Evolutionary conservation across 2,797 vertebrate genomes (phyloP), one percentile per base, ranked within the genome.

Genomic region (Rhinichthys osculus): DNA sequence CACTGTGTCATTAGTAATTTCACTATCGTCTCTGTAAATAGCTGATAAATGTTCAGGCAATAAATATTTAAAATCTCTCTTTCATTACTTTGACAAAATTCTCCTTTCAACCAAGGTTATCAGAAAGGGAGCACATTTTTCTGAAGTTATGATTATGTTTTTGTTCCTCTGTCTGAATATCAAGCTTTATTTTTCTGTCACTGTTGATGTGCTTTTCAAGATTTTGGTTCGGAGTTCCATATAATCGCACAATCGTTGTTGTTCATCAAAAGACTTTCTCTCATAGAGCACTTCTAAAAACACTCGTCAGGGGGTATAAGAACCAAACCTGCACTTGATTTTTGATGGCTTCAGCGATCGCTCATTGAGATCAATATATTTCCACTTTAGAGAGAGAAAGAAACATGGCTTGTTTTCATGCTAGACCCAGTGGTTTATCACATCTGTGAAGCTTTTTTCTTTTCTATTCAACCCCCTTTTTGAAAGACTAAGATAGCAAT

Each of bases 311-410:
- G 81, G 81, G 69, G 85, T 50, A 40, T 76, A 85, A 81, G 80
- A 90, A 87, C 78, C 74, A 83, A 87, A 81, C 67, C 81, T 64
- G 72, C 44, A 52, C 85, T 86, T 85, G 59, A 87, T 85, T 84
- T 83, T 79, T 89, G 86, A 91, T 89, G 82, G 78, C 83, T 89
- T 82, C 40, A 74, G 80, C 44, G 59, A 89, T 86, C 78, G 35
- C 78, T 89, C 74, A 62, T 81, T 81, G 81, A 87, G 84, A 91
- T 91, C 89, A 89, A 90, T 89, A 87, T 74, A 84, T 78, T 90
- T 88, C 64, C 54, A 76, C 82, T 62, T 78, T 62, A 72, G 35
- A 85, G 7, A 66, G 38, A 40, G 40, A 59, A 81, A 83, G 73
- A 74, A 78, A 77, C n/a, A 50, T 83, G 69, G 67, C 27, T 33